Evolutionary conservation across 2,888 invertebrate species (phyloP).

Genomic region (Dioctria linearis): DNA sequence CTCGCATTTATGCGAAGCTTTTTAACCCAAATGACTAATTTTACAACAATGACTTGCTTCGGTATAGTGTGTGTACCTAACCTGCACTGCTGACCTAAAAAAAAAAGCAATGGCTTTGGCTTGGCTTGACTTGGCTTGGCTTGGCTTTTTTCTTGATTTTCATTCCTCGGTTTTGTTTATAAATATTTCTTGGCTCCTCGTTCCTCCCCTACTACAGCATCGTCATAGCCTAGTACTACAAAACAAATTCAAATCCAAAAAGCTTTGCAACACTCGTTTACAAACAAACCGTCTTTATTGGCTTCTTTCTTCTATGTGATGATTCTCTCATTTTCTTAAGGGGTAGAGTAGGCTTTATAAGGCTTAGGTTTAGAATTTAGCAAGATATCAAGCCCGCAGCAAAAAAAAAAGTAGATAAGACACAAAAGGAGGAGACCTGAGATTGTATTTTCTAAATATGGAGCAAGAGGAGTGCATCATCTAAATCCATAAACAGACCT

Average conservation of each 20-base stretch:
- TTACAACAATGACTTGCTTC: slow-evolving; percentile 44
- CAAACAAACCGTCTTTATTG: too few species aligned
- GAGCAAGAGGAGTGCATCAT: not conserved
- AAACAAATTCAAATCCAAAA: slow-evolving; percentile 34
- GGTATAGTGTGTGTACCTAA: slow-evolving; percentile 33
- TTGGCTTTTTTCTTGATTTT: not conserved
- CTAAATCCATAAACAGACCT: too few species aligned
- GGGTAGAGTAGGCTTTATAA: too few species aligned
- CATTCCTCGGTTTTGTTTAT: not conserved
- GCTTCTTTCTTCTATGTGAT: too few species aligned
- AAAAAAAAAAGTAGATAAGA: not conserved
- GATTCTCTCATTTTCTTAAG: too few species aligned
- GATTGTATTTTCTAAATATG: slow-evolving; percentile 1
- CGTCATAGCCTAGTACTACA: not conserved
- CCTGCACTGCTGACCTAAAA: slow-evolving; percentile 49
- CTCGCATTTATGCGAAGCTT: slow-evolving; percentile 48
- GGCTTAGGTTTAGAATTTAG: too few species aligned
- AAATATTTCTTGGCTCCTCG: too few species aligned
- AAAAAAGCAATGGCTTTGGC: not conserved
- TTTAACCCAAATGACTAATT: slow-evolving; percentile 52
- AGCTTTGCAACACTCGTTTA: not conserved
- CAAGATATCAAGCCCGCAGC: not conserved
- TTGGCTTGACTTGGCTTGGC: not conserved
- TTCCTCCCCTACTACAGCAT: not conserved
- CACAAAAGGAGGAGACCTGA: not conserved